A percentile compares a stretch with the other conserved stretches of the same genome.
These are phyloP conservation scores for Caenorhabditis zanzibari DNA, from an alignment of 2,888 invertebrate species.

Conservation along the genomic window DNA sequence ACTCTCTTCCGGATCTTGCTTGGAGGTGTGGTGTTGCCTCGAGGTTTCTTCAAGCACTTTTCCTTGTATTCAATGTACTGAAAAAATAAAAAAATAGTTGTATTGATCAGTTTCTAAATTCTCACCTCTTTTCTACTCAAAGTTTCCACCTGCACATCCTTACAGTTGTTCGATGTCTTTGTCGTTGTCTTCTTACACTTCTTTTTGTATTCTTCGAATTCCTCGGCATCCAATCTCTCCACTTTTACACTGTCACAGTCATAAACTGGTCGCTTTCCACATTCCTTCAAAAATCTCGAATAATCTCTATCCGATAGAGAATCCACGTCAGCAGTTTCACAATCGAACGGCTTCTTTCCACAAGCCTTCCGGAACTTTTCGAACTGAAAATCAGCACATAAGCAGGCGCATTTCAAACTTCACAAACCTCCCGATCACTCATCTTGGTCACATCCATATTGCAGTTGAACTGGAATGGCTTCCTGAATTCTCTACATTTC, in stretches of 20 bases:
- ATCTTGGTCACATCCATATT: constrained; percentile 37
- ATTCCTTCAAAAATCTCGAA: constrained; percentile 24
- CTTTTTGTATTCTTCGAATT: constrained; percentile 34
- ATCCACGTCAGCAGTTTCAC: constrained; percentile 34
- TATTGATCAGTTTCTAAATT: not conserved
- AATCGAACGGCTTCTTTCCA: constrained; percentile 44
- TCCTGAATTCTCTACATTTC: constrained; percentile 18
- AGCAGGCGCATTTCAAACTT: not conserved
- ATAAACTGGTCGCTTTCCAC: constrained; percentile 3
- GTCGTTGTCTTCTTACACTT: constrained; percentile 31
- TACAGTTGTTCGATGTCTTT: constrained; percentile 12
- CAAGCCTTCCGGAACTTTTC: constrained; percentile 39
- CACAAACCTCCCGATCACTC: constrained; percentile 27
- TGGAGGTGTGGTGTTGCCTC: not conserved
- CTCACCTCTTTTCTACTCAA: constrained; percentile 30
- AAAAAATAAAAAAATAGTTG: not conserved
- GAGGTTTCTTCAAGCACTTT: constrained; percentile 3
- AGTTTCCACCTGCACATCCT: constrained; percentile 17
- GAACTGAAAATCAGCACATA: constrained; percentile 14
- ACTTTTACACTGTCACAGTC: constrained; percentile 22
- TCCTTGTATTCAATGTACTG: constrained; percentile 44
- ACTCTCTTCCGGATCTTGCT: constrained; percentile 12
- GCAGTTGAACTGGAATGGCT: constrained; percentile 45
- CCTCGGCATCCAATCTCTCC: constrained; percentile 29
- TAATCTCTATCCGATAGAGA: constrained; percentile 23